Evolutionary conservation across 2,888 invertebrate genomes (phyloP), one percentile per base, ranked within the genome.

Genomic region (Calameuta pallipes): DNA sequence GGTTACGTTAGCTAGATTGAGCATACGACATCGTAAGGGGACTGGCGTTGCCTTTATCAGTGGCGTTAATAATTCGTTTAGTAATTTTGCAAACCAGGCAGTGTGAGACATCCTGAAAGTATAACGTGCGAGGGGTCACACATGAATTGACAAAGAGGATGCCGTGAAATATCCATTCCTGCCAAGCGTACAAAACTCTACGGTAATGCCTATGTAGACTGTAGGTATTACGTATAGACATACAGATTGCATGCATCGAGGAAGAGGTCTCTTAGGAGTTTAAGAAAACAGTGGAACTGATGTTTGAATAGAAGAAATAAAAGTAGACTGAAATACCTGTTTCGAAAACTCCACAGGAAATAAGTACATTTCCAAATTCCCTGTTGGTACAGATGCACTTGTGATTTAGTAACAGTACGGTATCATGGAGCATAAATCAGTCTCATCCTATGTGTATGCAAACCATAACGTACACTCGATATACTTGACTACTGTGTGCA

Each of bases 61-160:
- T 36, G 82, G 86, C 88, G 89, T 88, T 84, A 88, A 85, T 91
- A 91, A 91, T 91, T 87, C 87, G 87, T 87, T 88, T 89, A 87
- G 86, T 87, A 88, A 90, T 90, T 89, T 89, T 87, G 86, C 84
- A 87, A 89, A 85, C 82, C 88, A 82, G 89, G 87, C 89, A 88
- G 23, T 15, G 56, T 1, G 56, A 56, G 86, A 85, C 81, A 84
- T 83, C 86, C 85, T 85, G 87, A 85, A 86, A 85, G 85, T 84
- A 85, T 84, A 85, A 85, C 84, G 84, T 83, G 83, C 83, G 84
- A 86, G 23, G 86, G 13, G 85, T 85, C 82, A 83, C 84, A 85
- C 86, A 86, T 86, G 85, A 84, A 87, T 87, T 85, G 85, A 76
- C 86, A 87, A 85, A 85, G 82, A 83, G 80, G 82, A 85, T 80